phyloP scores from a whole-genome alignment of 2,888 invertebrate species.

The Dyspetes luteomarginatus region DNA sequence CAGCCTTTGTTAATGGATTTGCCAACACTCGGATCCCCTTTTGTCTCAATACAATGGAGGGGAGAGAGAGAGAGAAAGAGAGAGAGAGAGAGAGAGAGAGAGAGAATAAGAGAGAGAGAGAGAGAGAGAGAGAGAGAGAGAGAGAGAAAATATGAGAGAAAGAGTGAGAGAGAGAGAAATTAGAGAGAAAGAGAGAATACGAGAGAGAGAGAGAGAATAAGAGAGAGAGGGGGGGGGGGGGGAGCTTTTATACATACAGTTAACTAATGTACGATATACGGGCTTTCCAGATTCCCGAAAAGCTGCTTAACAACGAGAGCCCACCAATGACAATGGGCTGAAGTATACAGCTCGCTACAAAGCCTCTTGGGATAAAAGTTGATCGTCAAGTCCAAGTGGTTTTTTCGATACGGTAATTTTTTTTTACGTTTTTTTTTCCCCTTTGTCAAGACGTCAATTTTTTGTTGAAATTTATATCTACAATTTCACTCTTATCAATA shows the following conservation, averaged over 20 bases:
- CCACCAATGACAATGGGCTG: constrained; percentile 79
- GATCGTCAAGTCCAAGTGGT: constrained; percentile 52
- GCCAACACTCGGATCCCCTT: background rate
- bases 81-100: too few relatives aligned
- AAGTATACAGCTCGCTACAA: constrained; percentile 68
- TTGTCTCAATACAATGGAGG: background rate
- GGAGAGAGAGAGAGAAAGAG: too few relatives aligned
- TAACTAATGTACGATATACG: too few relatives aligned
- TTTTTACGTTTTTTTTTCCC: background rate
- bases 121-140: too few relatives aligned
- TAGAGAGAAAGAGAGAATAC: too few relatives aligned
- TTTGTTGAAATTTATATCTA: background rate
- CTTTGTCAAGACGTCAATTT: background rate
- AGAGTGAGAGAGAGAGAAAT: background rate
- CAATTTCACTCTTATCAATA: background rate
- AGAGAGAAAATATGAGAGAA: too few relatives aligned
- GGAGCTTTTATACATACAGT: too few relatives aligned
- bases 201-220: too few relatives aligned
- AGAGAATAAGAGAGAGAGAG: too few relatives aligned
- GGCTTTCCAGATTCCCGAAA: constrained; percentile 67
- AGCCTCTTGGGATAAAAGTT: constrained; percentile 63
- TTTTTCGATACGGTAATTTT: constrained; percentile 46
- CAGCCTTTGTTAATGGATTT: background rate
- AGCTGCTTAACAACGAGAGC: constrained; percentile 68
- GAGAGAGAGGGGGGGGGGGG: too few relatives aligned